phyloP scores from a whole-genome alignment of 2,888 invertebrate species.

The Suillia variegata region DNA sequence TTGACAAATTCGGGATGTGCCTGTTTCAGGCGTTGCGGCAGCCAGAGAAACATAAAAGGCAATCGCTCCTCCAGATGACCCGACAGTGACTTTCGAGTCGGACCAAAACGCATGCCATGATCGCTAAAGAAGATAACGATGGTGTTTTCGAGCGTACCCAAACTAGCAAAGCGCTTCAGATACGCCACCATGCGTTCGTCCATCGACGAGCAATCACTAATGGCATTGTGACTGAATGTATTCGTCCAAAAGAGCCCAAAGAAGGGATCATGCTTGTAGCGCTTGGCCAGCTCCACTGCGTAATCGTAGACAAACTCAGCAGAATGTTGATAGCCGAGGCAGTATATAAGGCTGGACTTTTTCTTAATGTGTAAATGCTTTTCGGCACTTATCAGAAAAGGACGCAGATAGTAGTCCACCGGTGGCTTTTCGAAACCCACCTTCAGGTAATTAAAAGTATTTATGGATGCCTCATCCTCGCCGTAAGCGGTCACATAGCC shows the following conservation, averaged over 20 bases:
- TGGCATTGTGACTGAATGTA: constrained; percentile 74
- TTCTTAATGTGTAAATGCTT: constrained; percentile 63
- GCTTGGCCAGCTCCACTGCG: constrained; percentile 70
- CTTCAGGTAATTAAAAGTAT: constrained; percentile 74
- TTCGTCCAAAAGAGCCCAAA: constrained; percentile 83
- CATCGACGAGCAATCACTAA: constrained; percentile 71
- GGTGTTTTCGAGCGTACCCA: constrained; percentile 68
- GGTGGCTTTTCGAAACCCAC: constrained; percentile 75
- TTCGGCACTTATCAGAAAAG: constrained; percentile 74
- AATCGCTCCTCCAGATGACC: constrained; percentile 81
- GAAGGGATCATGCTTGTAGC: constrained; percentile 67
- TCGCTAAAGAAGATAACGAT: constrained; percentile 78
- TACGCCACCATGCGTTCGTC: constrained; percentile 69
- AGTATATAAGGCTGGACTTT: constrained; percentile 65
- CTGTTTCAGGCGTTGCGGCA: constrained; percentile 68
- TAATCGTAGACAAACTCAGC: constrained; percentile 74
- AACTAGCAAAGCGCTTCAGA: constrained; percentile 66
- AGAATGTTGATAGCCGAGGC: constrained; percentile 68
- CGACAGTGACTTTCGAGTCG: constrained; percentile 69
- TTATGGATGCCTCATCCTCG: constrained; percentile 76
- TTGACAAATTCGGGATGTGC: constrained; percentile 65
- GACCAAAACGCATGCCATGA: constrained; percentile 79
- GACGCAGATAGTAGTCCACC: constrained; percentile 80
- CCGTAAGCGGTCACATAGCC: constrained; percentile 81
- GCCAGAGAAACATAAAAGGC: constrained; percentile 74